Base-by-base conservation (phyloP, 1,140 invertebrate species). In the Drosophila paulistorum region DNA sequence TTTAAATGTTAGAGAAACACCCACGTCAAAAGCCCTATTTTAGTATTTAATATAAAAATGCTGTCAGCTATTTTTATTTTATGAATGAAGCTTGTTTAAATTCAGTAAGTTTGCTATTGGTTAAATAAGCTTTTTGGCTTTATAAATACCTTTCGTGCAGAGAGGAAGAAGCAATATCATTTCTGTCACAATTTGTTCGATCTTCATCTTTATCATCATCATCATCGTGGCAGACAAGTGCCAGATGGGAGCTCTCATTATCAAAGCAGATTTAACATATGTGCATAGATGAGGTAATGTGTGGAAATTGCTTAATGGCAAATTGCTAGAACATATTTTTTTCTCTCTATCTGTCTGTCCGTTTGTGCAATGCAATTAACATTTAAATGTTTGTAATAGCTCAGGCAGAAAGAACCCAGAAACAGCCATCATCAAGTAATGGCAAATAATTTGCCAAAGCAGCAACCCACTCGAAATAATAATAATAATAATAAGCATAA, bases 191-290 rank as follows among this genome's bases (percentile, higher is more conserved):
- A 77, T 77, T 59, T 73, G 75, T 67, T 78, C 76, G 61, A 57
- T 73, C 76, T 17, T 17, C 17, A 17, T 17, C 17, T n/a, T n/a
- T n/a, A 17, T 17, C 17, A 73, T 79, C 68, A 71, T 86, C 76
- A 81, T 48, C 7, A 48, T 48, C 35, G 9, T 37, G 70, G 64
- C 74, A 77, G 68, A 68, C 66, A 58, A 75, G 65, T 74, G 68
- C 42, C 41, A 30, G 83, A 79, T 80, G 79, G 79, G 68, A 69
- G 80, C 83, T 89, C 84, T 77, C 72, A 87, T 87, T 89, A 87
- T 84, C 71, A 84, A 80, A 66, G 68, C 64, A 60, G 59, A 71
- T 77, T 71, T 77, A 48, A 58, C 65, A 55, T 75, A 68, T 48
- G 41, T 30, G 45, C 20, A 48, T 17, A 48, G 45, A 48, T 9